Evolutionary conservation across 2,113 vertebrate genomes (phyloP).

Genomic region (Loxodonta africana): DNA sequence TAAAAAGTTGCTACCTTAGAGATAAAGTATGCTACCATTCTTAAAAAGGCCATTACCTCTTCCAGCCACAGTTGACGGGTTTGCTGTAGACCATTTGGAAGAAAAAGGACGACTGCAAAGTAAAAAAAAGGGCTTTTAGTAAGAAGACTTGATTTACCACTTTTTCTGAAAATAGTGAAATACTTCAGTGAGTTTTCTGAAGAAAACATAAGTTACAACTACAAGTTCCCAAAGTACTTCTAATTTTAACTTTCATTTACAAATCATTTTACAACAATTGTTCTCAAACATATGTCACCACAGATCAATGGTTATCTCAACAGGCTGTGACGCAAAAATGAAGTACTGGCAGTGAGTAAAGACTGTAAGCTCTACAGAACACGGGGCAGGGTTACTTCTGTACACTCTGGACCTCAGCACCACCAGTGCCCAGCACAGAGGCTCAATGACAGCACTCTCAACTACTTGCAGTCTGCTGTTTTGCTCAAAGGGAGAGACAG

Average conservation of each 20-base stretch:
- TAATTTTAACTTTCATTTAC: constrained; percentile 58
- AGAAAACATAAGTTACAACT: not conserved
- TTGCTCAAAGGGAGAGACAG: constrained; percentile 21
- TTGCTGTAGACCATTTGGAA: constrained; percentile 95
- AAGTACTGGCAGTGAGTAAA: not conserved
- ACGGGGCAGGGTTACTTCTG: not conserved
- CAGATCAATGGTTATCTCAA: not conserved
- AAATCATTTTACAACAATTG: not conserved
- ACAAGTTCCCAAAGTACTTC: not conserved
- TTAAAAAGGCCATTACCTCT: constrained; percentile 90
- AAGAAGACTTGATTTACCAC: not conserved
- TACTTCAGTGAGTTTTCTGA: not conserved
- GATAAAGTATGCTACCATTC: not conserved
- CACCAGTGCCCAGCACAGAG: not conserved
- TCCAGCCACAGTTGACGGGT: constrained; percentile 89
- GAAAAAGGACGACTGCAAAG: constrained; percentile 93
- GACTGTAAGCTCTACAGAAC: not conserved
- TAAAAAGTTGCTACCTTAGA: not conserved
- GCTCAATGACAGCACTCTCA: not conserved
- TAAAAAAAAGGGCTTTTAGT: constrained; percentile 57
- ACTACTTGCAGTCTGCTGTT: not conserved
- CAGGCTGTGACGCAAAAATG: not conserved
- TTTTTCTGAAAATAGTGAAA: constrained; percentile 6
- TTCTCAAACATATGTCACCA: not conserved
- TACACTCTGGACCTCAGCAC: not conserved